A percentile compares a stretch with the other conserved stretches of the same genome.
Evolutionary conservation across 2,113 vertebrate species (phyloP).

Genomic region (Platichthys stellatus): DNA sequence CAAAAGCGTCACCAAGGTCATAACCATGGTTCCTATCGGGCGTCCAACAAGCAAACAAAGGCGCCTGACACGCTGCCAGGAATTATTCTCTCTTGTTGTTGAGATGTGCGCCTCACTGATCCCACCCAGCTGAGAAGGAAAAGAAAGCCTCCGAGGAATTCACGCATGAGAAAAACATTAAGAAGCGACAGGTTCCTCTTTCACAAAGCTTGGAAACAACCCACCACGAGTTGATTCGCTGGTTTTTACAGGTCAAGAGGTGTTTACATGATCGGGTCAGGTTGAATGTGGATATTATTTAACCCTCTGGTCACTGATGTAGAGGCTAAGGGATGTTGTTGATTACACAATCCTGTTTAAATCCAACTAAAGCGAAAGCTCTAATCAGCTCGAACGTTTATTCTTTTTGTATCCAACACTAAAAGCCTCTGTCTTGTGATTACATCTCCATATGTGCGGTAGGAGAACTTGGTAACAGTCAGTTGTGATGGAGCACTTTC

Average conservation of each 20-base stretch:
- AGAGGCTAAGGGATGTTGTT: too few species aligned
- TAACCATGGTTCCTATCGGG: conserved; percentile 69
- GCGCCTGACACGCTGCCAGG: conserved; percentile 51
- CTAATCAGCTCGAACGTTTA: too few species aligned
- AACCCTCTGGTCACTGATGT: too few species aligned
- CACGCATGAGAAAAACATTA: neutral
- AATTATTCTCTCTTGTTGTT: conserved; percentile 41
- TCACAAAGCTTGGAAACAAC: neutral
- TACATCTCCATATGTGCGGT: too few species aligned
- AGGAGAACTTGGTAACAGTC: too few species aligned
- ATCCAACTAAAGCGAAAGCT: too few species aligned
- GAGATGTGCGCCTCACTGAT: conserved; percentile 24
- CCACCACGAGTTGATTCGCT: neutral
- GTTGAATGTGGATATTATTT: neutral
- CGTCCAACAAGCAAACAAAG: conserved; percentile 68
- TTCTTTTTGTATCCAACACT: too few species aligned
- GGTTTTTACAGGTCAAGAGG: conserved; percentile 9
- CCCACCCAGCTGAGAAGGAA: conserved; percentile 25
- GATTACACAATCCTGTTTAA: too few species aligned
- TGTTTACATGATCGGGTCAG: neutral
- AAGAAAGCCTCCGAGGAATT: conserved; percentile 14
- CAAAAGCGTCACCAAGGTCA: conserved; percentile 58
- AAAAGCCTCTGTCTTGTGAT: too few species aligned
- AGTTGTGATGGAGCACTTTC: too few species aligned
- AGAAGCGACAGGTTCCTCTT: neutral